Percentiles rank a stretch among this genome's conserved stretches.
These are phyloP conservation scores for Bovichtus variegatus DNA, from an alignment of 2,797 vertebrate genomes.

Conservation along the genomic window DNA sequence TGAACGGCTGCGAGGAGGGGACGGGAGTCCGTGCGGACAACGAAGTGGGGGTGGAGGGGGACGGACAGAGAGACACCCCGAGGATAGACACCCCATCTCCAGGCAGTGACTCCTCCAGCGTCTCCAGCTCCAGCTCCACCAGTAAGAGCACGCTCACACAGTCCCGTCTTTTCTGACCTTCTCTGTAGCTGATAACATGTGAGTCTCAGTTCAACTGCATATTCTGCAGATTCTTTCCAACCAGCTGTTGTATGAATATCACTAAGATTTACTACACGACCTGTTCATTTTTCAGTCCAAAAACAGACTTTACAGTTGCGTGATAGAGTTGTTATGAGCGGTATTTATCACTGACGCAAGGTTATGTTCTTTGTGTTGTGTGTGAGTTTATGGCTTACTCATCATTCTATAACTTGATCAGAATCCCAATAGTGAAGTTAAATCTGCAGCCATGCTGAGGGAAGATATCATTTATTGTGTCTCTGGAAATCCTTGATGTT, in stretches of 20 bases:
- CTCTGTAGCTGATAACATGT: background rate
- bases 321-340: conserved; percentile 22
- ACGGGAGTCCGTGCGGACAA: conserved; percentile 66
- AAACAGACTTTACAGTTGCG: background rate
- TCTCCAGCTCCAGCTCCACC: conserved; percentile 97
- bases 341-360: conserved; percentile 13
- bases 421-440: conserved; percentile 9
- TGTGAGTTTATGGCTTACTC: conserved; percentile 10
- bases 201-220: background rate
- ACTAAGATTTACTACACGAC: background rate
- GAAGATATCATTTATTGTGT: conserved; percentile 22
- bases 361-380: conserved; percentile 7
- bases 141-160: conserved; percentile 79
- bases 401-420: conserved; percentile 30
- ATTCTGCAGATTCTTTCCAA: background rate
- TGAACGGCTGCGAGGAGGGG: conserved; percentile 95
- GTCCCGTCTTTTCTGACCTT: background rate
- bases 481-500: conserved; percentile 19
- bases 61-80: conserved; percentile 82
- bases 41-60: conserved; percentile 65
- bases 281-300: background rate
- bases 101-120: conserved; percentile 95
- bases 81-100: conserved; percentile 93
- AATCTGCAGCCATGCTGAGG: conserved; percentile 8
- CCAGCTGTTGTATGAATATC: conserved; percentile 13